Evolutionary conservation across 2,888 invertebrate species (phyloP).

Genomic region (Pachymerium ferrugineum): DNA sequence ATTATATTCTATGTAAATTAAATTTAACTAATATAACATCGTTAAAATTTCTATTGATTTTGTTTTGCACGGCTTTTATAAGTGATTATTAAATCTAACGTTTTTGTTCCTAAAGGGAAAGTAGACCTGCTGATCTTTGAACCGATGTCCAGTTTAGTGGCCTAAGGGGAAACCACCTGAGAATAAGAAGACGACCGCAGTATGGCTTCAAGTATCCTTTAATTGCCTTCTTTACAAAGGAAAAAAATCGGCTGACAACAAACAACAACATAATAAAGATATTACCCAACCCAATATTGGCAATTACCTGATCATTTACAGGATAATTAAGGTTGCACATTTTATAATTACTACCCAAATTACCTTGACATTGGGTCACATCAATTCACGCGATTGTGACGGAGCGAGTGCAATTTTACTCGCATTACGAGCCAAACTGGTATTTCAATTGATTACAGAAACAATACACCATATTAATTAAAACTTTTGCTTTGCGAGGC

Average conservation of each 20-base stretch:
- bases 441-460: constrained; percentile 5
- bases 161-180: constrained; percentile 2
- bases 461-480: background rate
- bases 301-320: constrained; percentile 21
- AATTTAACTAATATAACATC: too few relatives aligned
- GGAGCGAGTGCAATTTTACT: background rate
- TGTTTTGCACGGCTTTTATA: too few relatives aligned
- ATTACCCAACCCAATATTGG: constrained; percentile 1
- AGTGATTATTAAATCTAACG: too few relatives aligned
- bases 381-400: background rate
- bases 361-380: constrained; percentile 15
- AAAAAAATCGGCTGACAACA: background rate
- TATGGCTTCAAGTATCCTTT: background rate
- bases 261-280: background rate
- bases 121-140: constrained; percentile 15
- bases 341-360: constrained; percentile 15
- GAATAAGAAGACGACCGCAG: background rate
- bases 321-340: constrained; percentile 18
- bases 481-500: background rate
- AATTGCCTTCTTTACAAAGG: background rate
- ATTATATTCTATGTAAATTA: too few relatives aligned
- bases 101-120: too few relatives aligned
- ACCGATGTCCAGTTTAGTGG: background rate
- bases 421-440: background rate
- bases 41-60: too few relatives aligned